Evolutionary conservation across 2,797 vertebrate genomes (phyloP).

Genomic region (Bradypodion pumilum): DNA sequence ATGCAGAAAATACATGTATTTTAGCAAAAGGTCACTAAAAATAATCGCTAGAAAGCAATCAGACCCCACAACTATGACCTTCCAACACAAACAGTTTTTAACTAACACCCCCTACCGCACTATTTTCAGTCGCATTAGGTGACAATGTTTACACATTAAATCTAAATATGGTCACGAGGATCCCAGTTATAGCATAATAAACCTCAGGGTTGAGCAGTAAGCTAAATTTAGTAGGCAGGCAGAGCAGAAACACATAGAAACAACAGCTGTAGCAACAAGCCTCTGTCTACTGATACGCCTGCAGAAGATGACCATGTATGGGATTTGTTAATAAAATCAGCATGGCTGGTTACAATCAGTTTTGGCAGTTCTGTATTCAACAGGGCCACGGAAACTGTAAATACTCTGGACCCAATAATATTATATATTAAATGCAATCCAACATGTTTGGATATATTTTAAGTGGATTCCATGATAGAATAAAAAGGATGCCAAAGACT

Average conservation of each 20-base stretch:
- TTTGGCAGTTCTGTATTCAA: neutral
- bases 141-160: conserved; percentile 51
- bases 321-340: neutral
- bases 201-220: conserved; percentile 31
- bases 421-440: neutral
- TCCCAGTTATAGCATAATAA: conserved; percentile 49
- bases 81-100: conserved; percentile 56
- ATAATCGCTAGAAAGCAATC: conserved; percentile 20
- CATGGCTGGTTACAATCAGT: neutral
- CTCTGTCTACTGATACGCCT: conserved; percentile 57
- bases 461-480: too few species aligned
- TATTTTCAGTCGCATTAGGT: conserved; percentile 62
- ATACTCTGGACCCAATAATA: neutral
- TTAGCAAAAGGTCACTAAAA: conserved; percentile 24
- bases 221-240: conserved; percentile 40
- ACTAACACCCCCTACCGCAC: conserved; percentile 22
- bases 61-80: conserved; percentile 37
- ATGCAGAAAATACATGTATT: conserved; percentile 29
- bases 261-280: conserved; percentile 61
- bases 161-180: conserved; percentile 61
- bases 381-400: neutral
- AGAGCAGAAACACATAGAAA: conserved; percentile 42
- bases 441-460: neutral
- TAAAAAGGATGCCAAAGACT: neutral
- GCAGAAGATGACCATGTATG: conserved; percentile 27